phyloP scores from a whole-genome alignment of 2,888 invertebrate genomes.

The Fabriciana adippe region DNA sequence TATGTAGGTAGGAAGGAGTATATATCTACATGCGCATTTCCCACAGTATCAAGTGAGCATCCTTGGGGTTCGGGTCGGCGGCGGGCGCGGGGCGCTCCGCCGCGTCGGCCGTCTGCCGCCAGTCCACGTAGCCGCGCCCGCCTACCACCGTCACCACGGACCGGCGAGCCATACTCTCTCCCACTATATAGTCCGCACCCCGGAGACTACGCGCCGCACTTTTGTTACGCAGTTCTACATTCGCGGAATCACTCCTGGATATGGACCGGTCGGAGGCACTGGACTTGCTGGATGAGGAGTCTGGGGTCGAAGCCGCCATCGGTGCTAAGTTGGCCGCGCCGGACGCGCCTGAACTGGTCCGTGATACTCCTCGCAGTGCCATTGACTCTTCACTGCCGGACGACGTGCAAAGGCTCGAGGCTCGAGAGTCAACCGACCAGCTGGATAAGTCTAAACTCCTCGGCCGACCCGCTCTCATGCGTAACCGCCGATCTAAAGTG shows the following conservation, averaged over 20 bases:
- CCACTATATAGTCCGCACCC: constrained; percentile 69
- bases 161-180: constrained; percentile 80
- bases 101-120: constrained; percentile 88
- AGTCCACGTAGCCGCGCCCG: constrained; percentile 93
- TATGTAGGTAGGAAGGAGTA: no score
- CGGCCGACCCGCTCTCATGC: constrained; percentile 92
- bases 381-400: constrained; percentile 94
- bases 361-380: constrained; percentile 87
- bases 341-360: constrained; percentile 89
- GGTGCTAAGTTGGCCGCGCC: constrained; percentile 82
- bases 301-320: constrained; percentile 74
- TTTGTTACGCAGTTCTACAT: constrained; percentile 45
- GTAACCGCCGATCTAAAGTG: constrained; percentile 89
- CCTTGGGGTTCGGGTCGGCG: constrained; percentile 89
- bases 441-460: constrained; percentile 91
- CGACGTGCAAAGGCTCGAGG: constrained; percentile 90
- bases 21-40: constrained; percentile 81
- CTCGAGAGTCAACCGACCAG: constrained; percentile 93
- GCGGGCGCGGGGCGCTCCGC: constrained; percentile 79
- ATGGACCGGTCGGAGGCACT: constrained; percentile 68
- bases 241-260: constrained; percentile 62
- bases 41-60: constrained; percentile 95
- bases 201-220: constrained; percentile 68
- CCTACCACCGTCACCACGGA: constrained; percentile 94
- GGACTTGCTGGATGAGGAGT: constrained; percentile 69